Evolutionary conservation across 1,140 invertebrate species (phyloP), one percentile per base, ranked within the genome.

Genomic region (Archivesica marissinica): DNA sequence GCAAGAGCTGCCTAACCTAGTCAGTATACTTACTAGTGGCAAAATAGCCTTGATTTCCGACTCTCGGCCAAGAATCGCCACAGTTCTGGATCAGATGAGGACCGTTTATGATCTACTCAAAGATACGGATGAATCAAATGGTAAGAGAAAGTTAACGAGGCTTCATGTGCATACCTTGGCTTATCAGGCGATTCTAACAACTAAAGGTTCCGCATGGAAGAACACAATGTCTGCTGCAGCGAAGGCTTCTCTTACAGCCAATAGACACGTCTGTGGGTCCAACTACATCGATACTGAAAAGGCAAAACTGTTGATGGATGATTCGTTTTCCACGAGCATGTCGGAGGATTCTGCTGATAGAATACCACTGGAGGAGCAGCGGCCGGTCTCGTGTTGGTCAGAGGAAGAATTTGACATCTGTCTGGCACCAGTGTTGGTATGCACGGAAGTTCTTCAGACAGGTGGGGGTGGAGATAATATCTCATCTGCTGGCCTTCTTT

Each of bases 381-480:
- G 90, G 2, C 97, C 97, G 17, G 97, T 98, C 3, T 95, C 97
- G 3, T 98, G 97, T 92, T 98, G 97, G 97, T 94, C 96, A 1
- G 97, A 98, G 92, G 92, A 92, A 28, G 91, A 95, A 56, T 95
- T 96, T 11, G 94, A 97, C 86, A 96, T 98, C 47, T 98, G 97
- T 93, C 95, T 98, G 0, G 97, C 97, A 0, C 97, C 97, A 0
- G 97, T 97, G 2, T 93, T 98, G 6, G 97, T 98, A 0, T 98
- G 97, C 89, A 97, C 96, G 0, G 94, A 97, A 87, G 96, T 97
- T 1, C 95, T 96, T 59, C 96, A 98, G 89, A 98, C 97, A 20
- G 97, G 96, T 0, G 97, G 97, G 0, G 97, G 97, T 17, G 97
- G 97, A 0, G 97, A 98, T 92, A 98, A 98, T 90, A 97, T 98